A percentile compares a stretch with the other conserved stretches of the same genome.
Evolutionary conservation across 2,888 invertebrate genomes (phyloP).

Genomic region (Crocallis elinguaria): DNA sequence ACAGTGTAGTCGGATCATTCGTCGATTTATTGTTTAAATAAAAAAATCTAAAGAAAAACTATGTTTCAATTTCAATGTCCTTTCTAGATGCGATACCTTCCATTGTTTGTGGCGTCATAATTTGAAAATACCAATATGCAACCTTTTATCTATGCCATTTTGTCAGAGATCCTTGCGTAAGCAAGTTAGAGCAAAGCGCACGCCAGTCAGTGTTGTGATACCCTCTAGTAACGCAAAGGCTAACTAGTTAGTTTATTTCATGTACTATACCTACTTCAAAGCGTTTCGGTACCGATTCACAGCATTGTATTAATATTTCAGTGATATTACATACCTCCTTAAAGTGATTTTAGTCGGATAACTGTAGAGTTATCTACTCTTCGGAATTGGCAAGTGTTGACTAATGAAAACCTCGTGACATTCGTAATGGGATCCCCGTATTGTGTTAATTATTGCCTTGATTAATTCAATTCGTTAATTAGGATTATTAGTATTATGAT

Average conservation of each 20-base stretch:
- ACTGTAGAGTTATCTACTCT: too few relatives aligned
- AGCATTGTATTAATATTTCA: not conserved
- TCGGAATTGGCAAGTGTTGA: not conserved
- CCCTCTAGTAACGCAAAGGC: slow-evolving; percentile 37
- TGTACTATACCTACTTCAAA: not conserved
- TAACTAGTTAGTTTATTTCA: slow-evolving; percentile 7
- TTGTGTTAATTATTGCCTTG: slow-evolving; percentile 54
- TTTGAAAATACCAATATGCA: slow-evolving; percentile 50
- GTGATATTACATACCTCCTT: too few relatives aligned
- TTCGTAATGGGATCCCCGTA: slow-evolving; percentile 47
- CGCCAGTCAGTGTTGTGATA: slow-evolving; percentile 26
- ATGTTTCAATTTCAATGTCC: slow-evolving; percentile 20
- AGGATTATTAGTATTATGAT: slow-evolving; percentile 55
- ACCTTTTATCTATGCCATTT: slow-evolving; percentile 49
- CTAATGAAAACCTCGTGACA: slow-evolving; percentile 71
- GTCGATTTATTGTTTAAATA: slow-evolving; percentile 71
- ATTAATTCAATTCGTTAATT: slow-evolving; percentile 69
- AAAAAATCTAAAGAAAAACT: slow-evolving; percentile 35
- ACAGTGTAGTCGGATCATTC: slow-evolving; percentile 68
- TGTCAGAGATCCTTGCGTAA: slow-evolving; percentile 45
- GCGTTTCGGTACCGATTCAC: slow-evolving; percentile 5
- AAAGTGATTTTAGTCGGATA: too few relatives aligned
- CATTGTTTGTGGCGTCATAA: slow-evolving; percentile 38
- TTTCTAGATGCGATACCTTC: slow-evolving; percentile 34
- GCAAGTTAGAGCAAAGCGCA: slow-evolving; percentile 21